phyloP scores from a whole-genome alignment of 2,113 vertebrate species.

The Labrus mixtus region DNA sequence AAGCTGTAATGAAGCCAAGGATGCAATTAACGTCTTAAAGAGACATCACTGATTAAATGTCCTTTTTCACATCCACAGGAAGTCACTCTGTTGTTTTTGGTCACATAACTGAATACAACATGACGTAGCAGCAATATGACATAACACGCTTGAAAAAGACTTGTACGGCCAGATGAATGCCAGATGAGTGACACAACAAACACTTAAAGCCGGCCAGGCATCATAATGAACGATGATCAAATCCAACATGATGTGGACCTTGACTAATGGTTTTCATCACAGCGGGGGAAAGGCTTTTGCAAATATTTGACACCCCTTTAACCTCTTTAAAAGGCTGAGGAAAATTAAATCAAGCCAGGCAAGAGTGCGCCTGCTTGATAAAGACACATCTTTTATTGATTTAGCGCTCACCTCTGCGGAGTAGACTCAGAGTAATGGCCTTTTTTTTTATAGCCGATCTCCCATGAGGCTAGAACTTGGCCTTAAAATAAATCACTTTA shows the following conservation, averaged over 20 bases:
- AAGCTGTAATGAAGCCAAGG: neutral
- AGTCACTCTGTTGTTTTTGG: neutral
- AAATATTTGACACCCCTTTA: constrained; percentile 49
- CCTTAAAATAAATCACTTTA: constrained; percentile 46
- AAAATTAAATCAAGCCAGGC: constrained; percentile 32
- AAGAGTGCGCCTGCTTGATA: constrained; percentile 2
- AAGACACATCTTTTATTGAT: constrained; percentile 51
- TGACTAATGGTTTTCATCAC: constrained; percentile 42
- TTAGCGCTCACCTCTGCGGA: constrained; percentile 8
- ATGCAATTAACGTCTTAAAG: neutral
- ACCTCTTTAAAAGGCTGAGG: constrained; percentile 6
- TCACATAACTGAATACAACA: constrained; percentile 11
- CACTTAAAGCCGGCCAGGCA: constrained; percentile 13
- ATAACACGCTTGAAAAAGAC: neutral
- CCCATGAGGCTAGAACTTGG: neutral
- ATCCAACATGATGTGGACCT: constrained; percentile 28
- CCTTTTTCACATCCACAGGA: neutral
- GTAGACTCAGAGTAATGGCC: constrained; percentile 8
- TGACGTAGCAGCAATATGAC: neutral
- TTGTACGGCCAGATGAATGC: constrained; percentile 12
- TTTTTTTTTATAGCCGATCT: constrained; percentile 22
- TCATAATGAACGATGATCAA: constrained; percentile 27
- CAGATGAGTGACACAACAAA: constrained; percentile 9
- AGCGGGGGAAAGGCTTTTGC: constrained; percentile 34
- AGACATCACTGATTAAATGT: constrained; percentile 17